A percentile compares a stretch with the other conserved stretches of the same genome.
Conservation (phyloP, 2,888 invertebrate genomes). For the Chrysolina oricalcia region DNA sequence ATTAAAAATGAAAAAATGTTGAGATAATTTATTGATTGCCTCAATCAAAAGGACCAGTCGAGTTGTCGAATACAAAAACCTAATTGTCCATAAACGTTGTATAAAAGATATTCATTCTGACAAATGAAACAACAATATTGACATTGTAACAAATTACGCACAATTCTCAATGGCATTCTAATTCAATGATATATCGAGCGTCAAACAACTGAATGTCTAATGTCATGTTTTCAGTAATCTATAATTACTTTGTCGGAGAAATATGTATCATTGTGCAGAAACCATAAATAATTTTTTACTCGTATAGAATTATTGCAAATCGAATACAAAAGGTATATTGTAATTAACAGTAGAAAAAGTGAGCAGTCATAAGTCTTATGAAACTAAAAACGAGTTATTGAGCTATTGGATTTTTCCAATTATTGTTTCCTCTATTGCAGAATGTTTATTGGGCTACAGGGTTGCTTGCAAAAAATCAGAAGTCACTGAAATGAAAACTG, state of each 20-base stretch:
- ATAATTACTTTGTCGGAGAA: slow-evolving; percentile 21
- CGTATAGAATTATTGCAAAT: background rate
- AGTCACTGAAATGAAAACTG: background rate
- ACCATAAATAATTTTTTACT: slow-evolving; percentile 21
- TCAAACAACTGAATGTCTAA: background rate
- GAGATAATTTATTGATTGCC: too few relatives aligned
- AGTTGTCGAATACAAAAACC: too few relatives aligned
- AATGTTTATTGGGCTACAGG: background rate
- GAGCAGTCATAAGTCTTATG: slow-evolving; percentile 11
- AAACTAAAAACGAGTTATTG: background rate
- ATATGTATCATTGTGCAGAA: slow-evolving; percentile 28
- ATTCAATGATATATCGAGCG: background rate
- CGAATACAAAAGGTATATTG: slow-evolving; percentile 17
- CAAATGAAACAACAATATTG: background rate
- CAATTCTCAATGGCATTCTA: slow-evolving; percentile 10
- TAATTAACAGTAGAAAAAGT: background rate
- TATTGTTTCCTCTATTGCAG: background rate
- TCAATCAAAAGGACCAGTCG: too few relatives aligned
- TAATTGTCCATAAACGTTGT: too few relatives aligned
- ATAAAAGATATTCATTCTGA: too few relatives aligned
- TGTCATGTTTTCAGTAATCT: slow-evolving; percentile 19
- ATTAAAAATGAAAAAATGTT: too few relatives aligned
- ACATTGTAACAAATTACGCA: slow-evolving; percentile 21
- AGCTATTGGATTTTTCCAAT: background rate
- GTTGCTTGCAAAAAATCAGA: background rate